Evolutionary conservation across 2,113 vertebrate species (phyloP), one percentile per base, ranked within the genome.

Genomic region (Camelus dromedarius): DNA sequence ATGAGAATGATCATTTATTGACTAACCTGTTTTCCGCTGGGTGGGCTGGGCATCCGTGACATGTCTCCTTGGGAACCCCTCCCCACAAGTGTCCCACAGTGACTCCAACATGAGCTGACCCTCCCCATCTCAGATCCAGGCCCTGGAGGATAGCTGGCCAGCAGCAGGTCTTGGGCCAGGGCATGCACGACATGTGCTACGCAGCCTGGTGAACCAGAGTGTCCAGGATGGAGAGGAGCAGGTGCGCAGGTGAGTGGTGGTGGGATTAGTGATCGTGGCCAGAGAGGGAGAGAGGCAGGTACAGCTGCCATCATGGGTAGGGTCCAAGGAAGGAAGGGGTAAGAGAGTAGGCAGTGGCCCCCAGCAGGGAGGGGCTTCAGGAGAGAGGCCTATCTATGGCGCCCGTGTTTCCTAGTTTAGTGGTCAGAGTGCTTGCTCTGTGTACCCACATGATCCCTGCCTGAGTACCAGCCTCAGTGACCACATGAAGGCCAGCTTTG

Each of bases 171-270:
- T 99, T 87, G 99, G 99, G 95, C 98, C 98, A 91, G 98, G 98
- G 26, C 98, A 99, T 18, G 99, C 99, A 26, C 99, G 98, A 48
- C 99, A 99, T 32, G 98, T 99, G 72, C 98, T 99, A 4, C 98
- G 99, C 19, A 99, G 98, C 48, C 97, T 99, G 89, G 98, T 98
- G 54, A 98, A 97, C 97, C 98, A 98, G 90, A 99, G 98, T 90
- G 97, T 95, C 54, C 99, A 98, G 70, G 97, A 99, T 35, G 99
- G 99, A 0, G 96, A 97, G 35, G 98, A 99, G 30, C 96, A 97
- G 32, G 97, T 99, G 56, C 96, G 96, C 93, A 99, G 99, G 99
- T 99, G 92, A 95, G 96, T 67, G 35, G 18, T 26, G 46, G 12
- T 85, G 20, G 54, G 32, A n/a, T 46, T 66, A 76, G 20, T 52